A percentile compares a stretch with the other conserved stretches of the same genome.
These are phyloP conservation scores for Danio tinwini DNA, from an alignment of 2,797 vertebrate species.

Conservation along the genomic window DNA sequence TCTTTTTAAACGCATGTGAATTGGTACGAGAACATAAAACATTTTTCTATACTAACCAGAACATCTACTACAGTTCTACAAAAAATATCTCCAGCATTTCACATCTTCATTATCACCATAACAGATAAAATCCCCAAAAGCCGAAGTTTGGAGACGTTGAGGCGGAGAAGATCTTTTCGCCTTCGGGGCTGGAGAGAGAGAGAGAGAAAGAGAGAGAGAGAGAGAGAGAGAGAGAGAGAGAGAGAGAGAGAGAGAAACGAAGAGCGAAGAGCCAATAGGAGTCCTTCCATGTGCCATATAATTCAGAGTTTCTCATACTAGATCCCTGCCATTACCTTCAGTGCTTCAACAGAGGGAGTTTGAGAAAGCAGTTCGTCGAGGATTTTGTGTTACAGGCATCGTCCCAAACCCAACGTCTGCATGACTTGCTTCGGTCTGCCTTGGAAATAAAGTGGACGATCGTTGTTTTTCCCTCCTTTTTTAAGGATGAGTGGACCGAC, in stretches of 20 bases:
- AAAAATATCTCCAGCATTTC: neutral
- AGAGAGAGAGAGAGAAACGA: conserved; percentile 42
- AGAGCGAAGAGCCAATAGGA: conserved; percentile 88
- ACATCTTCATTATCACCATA: conserved; percentile 4
- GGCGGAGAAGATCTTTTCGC: conserved; percentile 73
- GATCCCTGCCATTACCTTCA: conserved; percentile 77
- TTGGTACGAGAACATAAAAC: neutral
- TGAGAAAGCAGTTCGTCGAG: conserved; percentile 66
- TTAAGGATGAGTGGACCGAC: conserved; percentile 86
- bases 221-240: conserved; percentile 43
- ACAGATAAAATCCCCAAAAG: neutral
- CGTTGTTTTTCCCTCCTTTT: conserved; percentile 43
- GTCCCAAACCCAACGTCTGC: conserved; percentile 35
- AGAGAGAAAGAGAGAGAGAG: too few relatives aligned
- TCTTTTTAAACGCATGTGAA: neutral
- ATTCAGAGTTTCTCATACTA: conserved; percentile 86
- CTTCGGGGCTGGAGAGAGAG: conserved; percentile 75
- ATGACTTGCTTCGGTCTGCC: conserved; percentile 38
- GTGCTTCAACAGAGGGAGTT: conserved; percentile 70
- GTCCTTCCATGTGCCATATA: conserved; percentile 87
- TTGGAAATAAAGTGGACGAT: conserved; percentile 62
- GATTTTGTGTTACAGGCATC: conserved; percentile 57
- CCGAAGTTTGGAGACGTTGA: conserved; percentile 39
- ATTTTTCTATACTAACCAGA: neutral
- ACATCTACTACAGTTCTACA: neutral